A percentile compares a stretch with the other conserved stretches of the same genome.
Conservation (phyloP, 2,888 invertebrate species). For the Cephus spinipes region DNA sequence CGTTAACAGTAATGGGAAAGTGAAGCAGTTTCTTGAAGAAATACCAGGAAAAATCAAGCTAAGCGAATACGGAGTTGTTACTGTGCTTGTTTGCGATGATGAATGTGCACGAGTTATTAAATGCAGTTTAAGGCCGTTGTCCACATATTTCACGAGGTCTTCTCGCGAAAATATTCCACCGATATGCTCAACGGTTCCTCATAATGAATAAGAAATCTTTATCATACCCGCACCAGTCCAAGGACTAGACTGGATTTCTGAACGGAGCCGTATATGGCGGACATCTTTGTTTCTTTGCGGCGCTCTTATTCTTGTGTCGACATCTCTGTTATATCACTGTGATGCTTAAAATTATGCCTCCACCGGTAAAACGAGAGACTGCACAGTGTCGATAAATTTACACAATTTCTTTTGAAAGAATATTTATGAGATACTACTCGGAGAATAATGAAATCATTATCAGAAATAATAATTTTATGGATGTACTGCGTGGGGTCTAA, state of each 20-base stretch:
- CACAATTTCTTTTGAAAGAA: neutral
- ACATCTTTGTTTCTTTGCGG: constrained; percentile 35
- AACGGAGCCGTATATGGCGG: constrained; percentile 26
- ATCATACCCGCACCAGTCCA: constrained; percentile 14
- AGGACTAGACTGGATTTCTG: constrained; percentile 23
- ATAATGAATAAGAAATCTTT: constrained; percentile 11
- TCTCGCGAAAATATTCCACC: neutral
- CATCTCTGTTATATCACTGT: neutral
- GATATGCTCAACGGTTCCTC: neutral
- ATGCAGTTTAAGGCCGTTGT: neutral
- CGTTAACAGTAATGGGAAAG: constrained; percentile 21
- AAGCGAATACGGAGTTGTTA: neutral
- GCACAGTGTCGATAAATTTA: neutral
- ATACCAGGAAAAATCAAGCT: neutral
- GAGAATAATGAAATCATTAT: neutral
- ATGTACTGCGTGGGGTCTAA: neutral
- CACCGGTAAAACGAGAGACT: neutral
- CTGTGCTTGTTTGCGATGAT: neutral
- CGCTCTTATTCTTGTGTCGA: neutral
- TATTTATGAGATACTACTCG: neutral
- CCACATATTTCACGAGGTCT: neutral
- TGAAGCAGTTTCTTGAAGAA: neutral
- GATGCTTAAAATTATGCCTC: neutral
- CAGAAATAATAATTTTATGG: neutral
- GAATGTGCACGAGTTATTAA: neutral